Base-by-base conservation (phyloP, 2,113 vertebrate genomes). In the Rhagologus leucostigma region DNA sequence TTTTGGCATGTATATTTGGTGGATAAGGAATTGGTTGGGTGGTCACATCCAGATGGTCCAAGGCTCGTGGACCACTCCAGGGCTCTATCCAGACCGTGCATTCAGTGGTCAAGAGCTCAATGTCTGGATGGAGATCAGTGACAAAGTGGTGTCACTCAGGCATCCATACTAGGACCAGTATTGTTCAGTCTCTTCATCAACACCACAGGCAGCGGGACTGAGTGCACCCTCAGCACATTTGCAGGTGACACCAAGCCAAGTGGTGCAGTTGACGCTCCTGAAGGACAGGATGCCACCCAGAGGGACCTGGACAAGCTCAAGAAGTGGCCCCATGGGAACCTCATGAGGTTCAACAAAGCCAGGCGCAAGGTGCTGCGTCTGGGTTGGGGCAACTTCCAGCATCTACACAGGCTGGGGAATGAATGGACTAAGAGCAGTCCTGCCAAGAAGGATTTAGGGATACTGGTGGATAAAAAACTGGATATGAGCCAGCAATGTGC, bases 191-290 rank as follows among this genome's bases (percentile, higher is more conserved):
- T 22, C 52, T 67, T 83, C 50, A 75, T 15, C 79, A 59, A 15
- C 3, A 10, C 33, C 29, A 76, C 1, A 10, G 13, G 37, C 16
- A 76, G 22, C 17, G 56, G 33, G 16, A 35, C 3, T 2, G 1
- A 85, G 55, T 10, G 23, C 55, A 90, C 10, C 16, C 55, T 60
- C 60, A 81, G 19, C 23, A 49, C 33, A 5, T 30, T 0, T 68
- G 10, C n/a, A 57, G 27, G 29, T 19, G 15, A 11, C 52, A 50
- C 20, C 21, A 80, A 63, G 24, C 23, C 13, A 10, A 67, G 11
- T 15, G 16, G 8, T 30, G 13, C 6, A 2, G 21, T 0, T 79
- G 19, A 55, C 41, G 56, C 1, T 2, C 1, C 0, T 16, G 46
- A 89, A 50, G 22, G 11, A 52, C 4, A 0, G 22, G 33, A 75